phyloP scores from a whole-genome alignment of 2,888 invertebrate species.

The Lottia gigantea region DNA sequence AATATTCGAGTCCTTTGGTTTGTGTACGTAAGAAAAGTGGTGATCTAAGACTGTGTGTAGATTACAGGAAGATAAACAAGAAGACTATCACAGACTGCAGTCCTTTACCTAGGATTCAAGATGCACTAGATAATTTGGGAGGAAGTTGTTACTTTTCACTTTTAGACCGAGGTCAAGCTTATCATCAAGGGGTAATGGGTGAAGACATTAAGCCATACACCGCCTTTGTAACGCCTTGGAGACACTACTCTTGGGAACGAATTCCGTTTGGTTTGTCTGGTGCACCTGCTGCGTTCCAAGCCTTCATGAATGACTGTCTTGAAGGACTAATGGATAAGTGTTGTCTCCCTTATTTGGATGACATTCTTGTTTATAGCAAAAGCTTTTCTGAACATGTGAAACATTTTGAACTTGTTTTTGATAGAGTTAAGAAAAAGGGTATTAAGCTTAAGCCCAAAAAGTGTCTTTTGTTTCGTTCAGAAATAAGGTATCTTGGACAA shows the following conservation, averaged over 20 bases:
- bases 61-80: slow-evolving; percentile 16
- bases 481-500: slow-evolving; percentile 33
- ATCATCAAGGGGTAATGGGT: slow-evolving; percentile 14
- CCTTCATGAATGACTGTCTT: slow-evolving; percentile 16
- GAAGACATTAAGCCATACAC: background rate
- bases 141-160: slow-evolving; percentile 16
- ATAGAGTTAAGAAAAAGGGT: slow-evolving; percentile 13
- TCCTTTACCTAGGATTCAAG: slow-evolving; percentile 16
- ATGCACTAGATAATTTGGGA: slow-evolving; percentile 5
- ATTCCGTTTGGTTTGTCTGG: slow-evolving; percentile 19
- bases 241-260: slow-evolving; percentile 18
- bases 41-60: slow-evolving; percentile 17
- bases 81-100: slow-evolving; percentile 11
- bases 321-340: slow-evolving; percentile 17
- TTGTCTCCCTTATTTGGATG: slow-evolving; percentile 24
- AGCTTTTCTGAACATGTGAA: slow-evolving; percentile 20
- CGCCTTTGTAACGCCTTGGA: slow-evolving; percentile 17
- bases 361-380: slow-evolving; percentile 14
- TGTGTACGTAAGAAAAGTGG: slow-evolving; percentile 15
- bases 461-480: background rate
- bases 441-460: slow-evolving; percentile 16
- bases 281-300: slow-evolving; percentile 15
- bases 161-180: slow-evolving; percentile 16
- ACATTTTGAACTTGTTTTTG: slow-evolving; percentile 13
- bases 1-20: background rate